Base-by-base conservation (phyloP, 2,797 vertebrate species). In the Hyperoplus lanceolatus region DNA sequence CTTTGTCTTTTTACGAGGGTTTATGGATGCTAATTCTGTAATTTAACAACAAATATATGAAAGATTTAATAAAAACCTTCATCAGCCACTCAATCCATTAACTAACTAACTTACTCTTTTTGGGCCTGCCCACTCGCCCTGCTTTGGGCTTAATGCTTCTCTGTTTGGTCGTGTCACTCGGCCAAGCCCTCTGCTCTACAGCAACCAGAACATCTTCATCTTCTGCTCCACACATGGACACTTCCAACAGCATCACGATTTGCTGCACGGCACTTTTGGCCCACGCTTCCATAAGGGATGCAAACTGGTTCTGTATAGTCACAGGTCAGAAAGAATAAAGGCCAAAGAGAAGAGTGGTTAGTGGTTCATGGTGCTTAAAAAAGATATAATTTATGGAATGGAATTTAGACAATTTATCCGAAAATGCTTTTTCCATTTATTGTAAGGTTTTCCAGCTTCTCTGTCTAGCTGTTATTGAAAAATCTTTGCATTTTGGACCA, bases 241-340 rank as follows among this genome's bases (percentile, higher is more conserved):
- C 54, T 50, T 62, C 87, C 42, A 90, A n/a, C 43, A 89, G 70
- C 41, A 49, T 2, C 18, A 63, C 8, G 15, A 90, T 81, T 57
- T 87, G 83, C 46, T 72, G 60, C 6, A 64, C 67, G 0, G 81
- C 84, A 2, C 0, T 53, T 82, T 39, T 80, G 73, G 61, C 59
- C 73, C 69, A 86, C 0, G 50, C 50, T 6, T 79, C 63, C 88
- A 92, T 77, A 16, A 85, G 56, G 11, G 80, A 74, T 4, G 70
- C 60, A 77, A 90, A 90, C 39, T 74, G 70, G 4, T 14, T 73
- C 89, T 90, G 65, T 41, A 4, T 29, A 78, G 41, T 43, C 2
- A 18, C 0, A 0, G 12, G 36, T 5, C 7, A 57, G 41, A 60
- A 4, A 43, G 2, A 36, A 42, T 3, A 12, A 39, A 61, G 42